Evolutionary conservation across 1,140 invertebrate species (phyloP).

Genomic region (Eriosoma lanigerum): DNA sequence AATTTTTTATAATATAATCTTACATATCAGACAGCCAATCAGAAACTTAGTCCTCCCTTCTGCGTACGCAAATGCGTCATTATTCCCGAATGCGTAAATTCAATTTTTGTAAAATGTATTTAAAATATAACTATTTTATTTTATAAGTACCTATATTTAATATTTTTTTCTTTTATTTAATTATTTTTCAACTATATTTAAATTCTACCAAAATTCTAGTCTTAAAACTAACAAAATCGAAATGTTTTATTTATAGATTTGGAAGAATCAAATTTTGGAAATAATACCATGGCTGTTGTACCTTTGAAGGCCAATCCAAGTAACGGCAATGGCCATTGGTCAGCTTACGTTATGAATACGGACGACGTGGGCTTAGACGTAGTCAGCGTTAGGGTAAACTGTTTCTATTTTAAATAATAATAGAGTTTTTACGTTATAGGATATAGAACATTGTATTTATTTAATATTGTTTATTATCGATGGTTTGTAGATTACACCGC

Average conservation of each 20-base stretch:
- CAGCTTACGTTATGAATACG: conserved; percentile 16
- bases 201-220: too few relatives aligned
- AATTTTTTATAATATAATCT: too few relatives aligned
- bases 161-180: too few relatives aligned
- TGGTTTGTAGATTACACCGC: conserved; percentile 66
- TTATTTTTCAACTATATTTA: too few relatives aligned
- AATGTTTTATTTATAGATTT: background rate
- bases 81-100: too few relatives aligned
- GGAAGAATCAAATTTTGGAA: conserved; percentile 5
- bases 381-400: conserved; percentile 19
- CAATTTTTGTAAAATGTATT: too few relatives aligned
- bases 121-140: too few relatives aligned
- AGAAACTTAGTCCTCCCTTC: too few relatives aligned
- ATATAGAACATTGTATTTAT: background rate
- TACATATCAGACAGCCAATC: too few relatives aligned
- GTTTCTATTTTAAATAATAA: background rate
- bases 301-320: background rate
- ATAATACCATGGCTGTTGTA: conserved; percentile 13
- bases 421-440: background rate
- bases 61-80: too few relatives aligned
- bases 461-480: background rate
- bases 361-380: background rate
- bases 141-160: too few relatives aligned
- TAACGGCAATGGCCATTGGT: conserved; percentile 20
- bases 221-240: too few relatives aligned